Evolutionary conservation across 1,140 invertebrate species (phyloP).

Genomic region (Bombyx mandarina): DNA sequence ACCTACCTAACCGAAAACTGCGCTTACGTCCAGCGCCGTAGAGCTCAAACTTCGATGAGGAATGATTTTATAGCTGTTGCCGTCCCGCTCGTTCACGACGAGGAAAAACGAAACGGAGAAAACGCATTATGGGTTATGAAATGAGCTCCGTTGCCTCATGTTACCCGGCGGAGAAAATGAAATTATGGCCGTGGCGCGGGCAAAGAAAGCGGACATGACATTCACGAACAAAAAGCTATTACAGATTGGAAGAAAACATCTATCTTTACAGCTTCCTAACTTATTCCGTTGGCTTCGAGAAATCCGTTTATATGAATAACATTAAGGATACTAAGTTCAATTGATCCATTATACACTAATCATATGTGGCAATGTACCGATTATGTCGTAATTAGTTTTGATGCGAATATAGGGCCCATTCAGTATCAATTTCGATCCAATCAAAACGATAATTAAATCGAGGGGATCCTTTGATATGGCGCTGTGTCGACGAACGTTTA

Average conservation of each 20-base stretch:
- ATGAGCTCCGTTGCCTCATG: conserved; percentile 52
- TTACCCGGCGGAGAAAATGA: conserved; percentile 52
- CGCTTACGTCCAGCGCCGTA: conserved; percentile 28
- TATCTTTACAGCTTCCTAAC: conserved; percentile 10
- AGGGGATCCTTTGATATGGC: conserved; percentile 19
- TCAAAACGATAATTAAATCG: conserved; percentile 23
- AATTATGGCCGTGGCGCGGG: conserved; percentile 52
- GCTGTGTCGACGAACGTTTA: conserved; percentile 1
- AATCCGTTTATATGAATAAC: not conserved
- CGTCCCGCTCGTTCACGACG: conserved; percentile 23
- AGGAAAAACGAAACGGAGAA: conserved; percentile 27
- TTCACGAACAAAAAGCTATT: conserved; percentile 10
- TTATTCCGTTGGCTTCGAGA: conserved; percentile 9
- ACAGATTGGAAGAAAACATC: conserved; percentile 8
- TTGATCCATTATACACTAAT: not conserved
- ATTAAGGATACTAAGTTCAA: too few relatives aligned
- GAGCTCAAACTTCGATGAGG: conserved; percentile 40
- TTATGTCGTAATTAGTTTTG: conserved; percentile 10
- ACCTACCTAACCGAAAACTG: conserved; percentile 32
- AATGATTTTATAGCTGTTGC: conserved; percentile 32
- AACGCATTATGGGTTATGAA: conserved; percentile 62
- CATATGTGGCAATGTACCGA: not conserved
- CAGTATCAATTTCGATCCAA: conserved; percentile 25
- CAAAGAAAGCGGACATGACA: conserved; percentile 47
- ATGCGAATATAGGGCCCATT: conserved; percentile 14